These are phyloP conservation scores for Eristalis arbustorum DNA, from an alignment of 2,888 invertebrate species.

Conservation along the genomic window DNA sequence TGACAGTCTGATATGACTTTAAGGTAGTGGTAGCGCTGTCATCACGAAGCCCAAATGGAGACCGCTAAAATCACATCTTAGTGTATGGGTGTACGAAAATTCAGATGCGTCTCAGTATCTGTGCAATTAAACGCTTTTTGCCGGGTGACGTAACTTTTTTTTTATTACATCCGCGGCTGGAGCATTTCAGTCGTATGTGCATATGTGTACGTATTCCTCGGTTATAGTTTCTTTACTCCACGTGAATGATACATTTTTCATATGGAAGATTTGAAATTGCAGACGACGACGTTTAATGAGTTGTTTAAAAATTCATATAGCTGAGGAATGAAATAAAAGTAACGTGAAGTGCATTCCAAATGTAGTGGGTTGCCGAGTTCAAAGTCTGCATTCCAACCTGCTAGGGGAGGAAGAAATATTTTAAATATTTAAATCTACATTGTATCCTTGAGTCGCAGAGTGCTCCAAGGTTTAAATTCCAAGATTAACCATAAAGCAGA, in stretches of 20 bases:
- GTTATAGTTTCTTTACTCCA: conserved; percentile 18
- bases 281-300: background rate
- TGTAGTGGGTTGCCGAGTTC: background rate
- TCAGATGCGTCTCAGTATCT: background rate
- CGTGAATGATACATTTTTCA: conserved; percentile 16
- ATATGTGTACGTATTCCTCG: background rate
- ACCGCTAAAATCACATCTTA: background rate
- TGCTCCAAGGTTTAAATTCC: background rate
- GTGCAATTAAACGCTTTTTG: background rate
- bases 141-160: background rate
- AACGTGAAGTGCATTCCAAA: conserved; percentile 22
- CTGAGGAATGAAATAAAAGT: conserved; percentile 25
- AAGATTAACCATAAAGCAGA: background rate
- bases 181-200: background rate
- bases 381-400: background rate
- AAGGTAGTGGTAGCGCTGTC: background rate
- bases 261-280: conserved; percentile 7
- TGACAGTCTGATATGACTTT: background rate
- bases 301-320: conserved; percentile 35
- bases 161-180: background rate
- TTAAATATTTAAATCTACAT: conserved; percentile 21
- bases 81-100: background rate
- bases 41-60: background rate
- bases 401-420: background rate
- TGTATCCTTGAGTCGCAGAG: background rate